Evolutionary conservation across 2,113 vertebrate genomes (phyloP).

Genomic region (Coturnix japonica): DNA sequence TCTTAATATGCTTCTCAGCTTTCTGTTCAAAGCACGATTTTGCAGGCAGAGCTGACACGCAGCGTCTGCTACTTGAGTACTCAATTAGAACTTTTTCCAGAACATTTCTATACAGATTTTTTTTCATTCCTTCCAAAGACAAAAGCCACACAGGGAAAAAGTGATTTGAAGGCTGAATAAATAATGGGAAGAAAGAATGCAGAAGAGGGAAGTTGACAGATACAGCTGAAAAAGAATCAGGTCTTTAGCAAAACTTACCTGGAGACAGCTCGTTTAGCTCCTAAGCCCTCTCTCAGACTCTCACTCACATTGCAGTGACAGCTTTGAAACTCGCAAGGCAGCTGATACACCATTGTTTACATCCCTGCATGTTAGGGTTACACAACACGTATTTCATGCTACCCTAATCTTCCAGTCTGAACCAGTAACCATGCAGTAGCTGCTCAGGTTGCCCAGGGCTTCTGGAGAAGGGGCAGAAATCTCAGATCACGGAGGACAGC

Average conservation of each 20-base stretch:
- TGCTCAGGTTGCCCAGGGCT: constrained; percentile 9
- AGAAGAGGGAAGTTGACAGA: background rate
- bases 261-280: background rate
- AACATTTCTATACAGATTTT: background rate
- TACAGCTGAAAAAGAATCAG: background rate
- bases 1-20: background rate
- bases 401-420: background rate
- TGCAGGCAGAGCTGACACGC: background rate
- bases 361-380: background rate
- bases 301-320: background rate
- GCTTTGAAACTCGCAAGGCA: constrained; percentile 11
- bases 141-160: background rate
- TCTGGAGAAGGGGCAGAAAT: background rate
- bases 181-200: background rate
- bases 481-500: background rate
- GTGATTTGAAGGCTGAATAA: background rate
- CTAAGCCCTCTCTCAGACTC: background rate
- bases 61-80: background rate
- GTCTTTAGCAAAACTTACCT: constrained; percentile 57
- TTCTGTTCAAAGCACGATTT: background rate
- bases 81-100: background rate
- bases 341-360: constrained; percentile 34
- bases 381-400: background rate
- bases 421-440: constrained; percentile 46
- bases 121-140: background rate